phyloP scores from a whole-genome alignment of 2,797 vertebrate species.

The Amniataba percoides region DNA sequence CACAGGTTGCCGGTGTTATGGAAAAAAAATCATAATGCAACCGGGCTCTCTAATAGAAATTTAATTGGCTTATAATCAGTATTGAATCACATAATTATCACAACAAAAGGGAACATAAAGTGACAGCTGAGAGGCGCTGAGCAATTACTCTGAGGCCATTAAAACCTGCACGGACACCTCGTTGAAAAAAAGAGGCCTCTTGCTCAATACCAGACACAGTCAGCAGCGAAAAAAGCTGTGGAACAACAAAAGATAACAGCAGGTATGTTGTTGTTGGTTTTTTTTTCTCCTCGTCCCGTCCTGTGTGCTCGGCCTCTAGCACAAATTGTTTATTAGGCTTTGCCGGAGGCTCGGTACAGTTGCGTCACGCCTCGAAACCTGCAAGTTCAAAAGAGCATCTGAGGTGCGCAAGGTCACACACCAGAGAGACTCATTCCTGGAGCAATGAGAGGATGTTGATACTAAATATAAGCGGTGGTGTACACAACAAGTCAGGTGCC shows the following conservation, averaged over 20 bases:
- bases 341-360: neutral
- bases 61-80: constrained; percentile 43
- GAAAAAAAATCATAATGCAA: constrained; percentile 18
- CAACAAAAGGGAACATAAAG: constrained; percentile 40
- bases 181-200: constrained; percentile 55
- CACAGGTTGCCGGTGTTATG: neutral
- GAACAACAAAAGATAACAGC: constrained; percentile 16
- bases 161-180: constrained; percentile 38
- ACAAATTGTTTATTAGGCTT: constrained; percentile 43
- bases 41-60: constrained; percentile 35
- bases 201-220: constrained; percentile 51
- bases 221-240: constrained; percentile 5
- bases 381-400: constrained; percentile 29
- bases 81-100: constrained; percentile 51
- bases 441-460: constrained; percentile 2
- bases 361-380: constrained; percentile 17
- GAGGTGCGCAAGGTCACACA: constrained; percentile 24
- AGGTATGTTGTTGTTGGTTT: constrained; percentile 29
- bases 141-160: constrained; percentile 46
- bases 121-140: constrained; percentile 38
- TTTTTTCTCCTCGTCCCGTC: neutral
- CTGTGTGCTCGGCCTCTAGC: constrained; percentile 1
- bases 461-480: neutral
- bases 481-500: neutral
- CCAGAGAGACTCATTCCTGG: neutral